Evolutionary conservation across 2,797 vertebrate species (phyloP).

Genomic region (Helicolenus hilgendorfi): DNA sequence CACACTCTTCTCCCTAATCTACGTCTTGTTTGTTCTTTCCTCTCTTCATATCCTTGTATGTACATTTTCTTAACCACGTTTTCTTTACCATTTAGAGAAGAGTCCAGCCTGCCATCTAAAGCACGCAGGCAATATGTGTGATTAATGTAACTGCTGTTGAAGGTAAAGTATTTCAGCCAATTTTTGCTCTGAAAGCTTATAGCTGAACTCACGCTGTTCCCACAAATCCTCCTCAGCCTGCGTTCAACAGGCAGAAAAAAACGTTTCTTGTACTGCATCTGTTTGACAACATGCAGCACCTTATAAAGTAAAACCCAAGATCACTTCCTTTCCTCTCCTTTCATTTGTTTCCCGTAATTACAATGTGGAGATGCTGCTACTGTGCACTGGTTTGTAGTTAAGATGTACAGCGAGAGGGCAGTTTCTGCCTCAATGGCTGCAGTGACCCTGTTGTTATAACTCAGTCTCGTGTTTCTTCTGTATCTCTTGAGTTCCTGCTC

Average conservation of each 20-base stretch:
- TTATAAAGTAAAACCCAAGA: not conserved
- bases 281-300: not conserved
- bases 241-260: not conserved
- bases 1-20: not conserved
- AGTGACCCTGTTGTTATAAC: not conserved
- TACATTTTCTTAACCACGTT: not conserved
- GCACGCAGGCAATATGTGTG: not conserved
- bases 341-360: not conserved
- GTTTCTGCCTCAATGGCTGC: not conserved
- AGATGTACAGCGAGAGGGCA: not conserved
- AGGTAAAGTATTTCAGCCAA: not conserved
- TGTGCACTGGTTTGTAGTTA: not conserved
- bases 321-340: not conserved
- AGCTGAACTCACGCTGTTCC: not conserved
- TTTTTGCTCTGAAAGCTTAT: not conserved
- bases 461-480: not conserved
- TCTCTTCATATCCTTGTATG: not conserved
- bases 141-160: not conserved
- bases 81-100: not conserved
- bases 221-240: not conserved
- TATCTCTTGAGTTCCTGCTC: not conserved
- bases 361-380: not conserved
- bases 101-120: not conserved
- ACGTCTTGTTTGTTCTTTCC: not conserved
- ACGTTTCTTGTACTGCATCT: not conserved